These are phyloP conservation scores for Rhinolophus ferrumequinum DNA, from an alignment of 2,113 vertebrate genomes.

Conservation along the genomic window DNA sequence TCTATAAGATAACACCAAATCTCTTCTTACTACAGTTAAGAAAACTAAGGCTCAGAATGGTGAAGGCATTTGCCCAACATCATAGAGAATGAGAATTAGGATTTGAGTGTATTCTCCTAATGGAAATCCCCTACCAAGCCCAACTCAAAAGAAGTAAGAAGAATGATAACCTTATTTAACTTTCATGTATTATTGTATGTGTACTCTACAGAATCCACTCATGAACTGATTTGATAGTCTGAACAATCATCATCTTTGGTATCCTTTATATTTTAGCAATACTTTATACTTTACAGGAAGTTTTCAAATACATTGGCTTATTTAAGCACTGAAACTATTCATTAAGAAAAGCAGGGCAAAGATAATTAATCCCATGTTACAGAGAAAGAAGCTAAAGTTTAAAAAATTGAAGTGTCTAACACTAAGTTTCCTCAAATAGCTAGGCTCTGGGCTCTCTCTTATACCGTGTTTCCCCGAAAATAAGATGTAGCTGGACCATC, in stretches of 20 bases:
- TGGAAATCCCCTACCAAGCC: background rate
- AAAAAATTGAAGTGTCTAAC: background rate
- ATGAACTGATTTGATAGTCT: background rate
- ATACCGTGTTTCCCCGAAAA: too few relatives aligned
- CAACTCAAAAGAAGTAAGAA: background rate
- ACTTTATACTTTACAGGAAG: background rate
- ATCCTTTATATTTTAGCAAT: background rate
- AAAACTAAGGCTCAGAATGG: background rate
- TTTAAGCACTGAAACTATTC: background rate
- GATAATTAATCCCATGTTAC: background rate
- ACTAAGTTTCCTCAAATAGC: background rate
- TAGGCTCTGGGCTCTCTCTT: background rate
- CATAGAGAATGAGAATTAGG: background rate
- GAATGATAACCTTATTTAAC: background rate
- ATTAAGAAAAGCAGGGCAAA: background rate
- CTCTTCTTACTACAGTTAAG: background rate
- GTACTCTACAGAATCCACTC: background rate
- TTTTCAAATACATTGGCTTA: background rate
- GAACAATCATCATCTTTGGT: background rate
- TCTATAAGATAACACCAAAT: background rate
- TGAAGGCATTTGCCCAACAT: background rate
- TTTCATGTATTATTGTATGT: background rate
- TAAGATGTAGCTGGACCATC: too few relatives aligned
- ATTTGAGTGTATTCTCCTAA: background rate
- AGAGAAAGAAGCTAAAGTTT: background rate